Base-by-base conservation (phyloP, 2,797 vertebrate genomes). In the Neosalanx taihuensis region DNA sequence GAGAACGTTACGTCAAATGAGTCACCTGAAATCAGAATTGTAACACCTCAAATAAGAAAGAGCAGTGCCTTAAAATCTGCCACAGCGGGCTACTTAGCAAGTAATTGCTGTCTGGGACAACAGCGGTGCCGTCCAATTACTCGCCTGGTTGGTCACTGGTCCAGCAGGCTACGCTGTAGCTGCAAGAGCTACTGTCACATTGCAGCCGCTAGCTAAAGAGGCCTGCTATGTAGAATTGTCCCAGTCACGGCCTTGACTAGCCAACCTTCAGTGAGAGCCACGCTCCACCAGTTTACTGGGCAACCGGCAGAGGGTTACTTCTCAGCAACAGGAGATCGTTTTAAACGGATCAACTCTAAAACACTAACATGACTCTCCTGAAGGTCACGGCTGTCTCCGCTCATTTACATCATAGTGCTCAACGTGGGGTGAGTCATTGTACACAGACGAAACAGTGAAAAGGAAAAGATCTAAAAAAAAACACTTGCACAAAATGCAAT, bases 281-380 rank as follows among this genome's bases (percentile, higher is more conserved):
- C 51, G 73, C 64, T 72, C 77, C 75, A 78, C 87, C 83, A 83
- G 84, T 83, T 84, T 83, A 79, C 78, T 12, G 77, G 82, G 81
- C 71, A 81, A 84, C 74, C 79, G 80, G 76, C 83, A 85, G 73
- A 83, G 81, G 83, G 86, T 86, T 83, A 78, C 86, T 82, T 71
- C 73, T 71, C 81, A 85, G 86, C 86, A 89, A 88, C 83, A 76
- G 83, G 83, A 87, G 84, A 77, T 81, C 73, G 72, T 80, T 79
- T 86, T 76, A 84, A 86, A 87, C 81, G 82, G 79, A 75, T 76
- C 73, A 81, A 79, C 83, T 76, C 81, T 79, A 78, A 68, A 85
- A 85, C 85, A 86, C 71, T 63, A 58, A 75, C 72, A 62, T 69
- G 80, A 73, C 70, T 72, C 70, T 81, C 73, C 72, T 77, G 85